Evolutionary conservation across 1,140 invertebrate genomes (phyloP), one percentile per base, ranked within the genome.

Genomic region (Dysdera silvatica): DNA sequence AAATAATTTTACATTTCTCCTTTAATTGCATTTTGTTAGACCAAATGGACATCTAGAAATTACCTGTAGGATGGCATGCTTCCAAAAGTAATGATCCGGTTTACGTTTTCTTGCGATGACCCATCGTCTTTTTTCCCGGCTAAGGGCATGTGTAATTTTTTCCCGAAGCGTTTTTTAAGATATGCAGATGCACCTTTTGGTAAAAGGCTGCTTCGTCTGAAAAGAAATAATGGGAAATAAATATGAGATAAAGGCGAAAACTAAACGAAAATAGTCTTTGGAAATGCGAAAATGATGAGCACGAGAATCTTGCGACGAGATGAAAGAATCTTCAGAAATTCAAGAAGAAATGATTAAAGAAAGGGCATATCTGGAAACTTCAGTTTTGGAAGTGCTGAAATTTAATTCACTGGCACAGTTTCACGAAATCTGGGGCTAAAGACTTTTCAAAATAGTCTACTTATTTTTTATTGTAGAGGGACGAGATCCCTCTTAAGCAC

Each of bases 121-220:
- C 67, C 45, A 57, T 83, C 84, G 73, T 88, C 86, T 65, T 66
- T 68, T 45, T 68, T 67, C 32, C 55, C 49, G 28, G 40, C 43
- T 26, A 41, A 53, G 37, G 61, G 70, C 40, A 56, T 62, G 28
- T 60, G 62, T 23, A 69, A 58, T 43, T 69, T 74, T 41, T 52
- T 70, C 55, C 82, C 81, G 64, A 85, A 82, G 24, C 87, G 85
- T 72, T 89, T 88, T 80, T 89, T 91, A 70, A 83, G 81, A 78
- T 90, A 91, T 29, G 88, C 87, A 61, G 85, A 85, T 74, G 91
- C 88, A 76, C 87, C 88, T 75, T 89, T 90, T 70, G 87, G 85
- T 74, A 89, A 81, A 59, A 87, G 88, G 71, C 87, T 89, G 82
- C 89, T 90, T 80, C 87, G 87, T 84, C 86, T 82, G 28, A 12